These are phyloP conservation scores for Acronicta leporina DNA, from an alignment of 2,888 invertebrate genomes.

Conservation along the genomic window DNA sequence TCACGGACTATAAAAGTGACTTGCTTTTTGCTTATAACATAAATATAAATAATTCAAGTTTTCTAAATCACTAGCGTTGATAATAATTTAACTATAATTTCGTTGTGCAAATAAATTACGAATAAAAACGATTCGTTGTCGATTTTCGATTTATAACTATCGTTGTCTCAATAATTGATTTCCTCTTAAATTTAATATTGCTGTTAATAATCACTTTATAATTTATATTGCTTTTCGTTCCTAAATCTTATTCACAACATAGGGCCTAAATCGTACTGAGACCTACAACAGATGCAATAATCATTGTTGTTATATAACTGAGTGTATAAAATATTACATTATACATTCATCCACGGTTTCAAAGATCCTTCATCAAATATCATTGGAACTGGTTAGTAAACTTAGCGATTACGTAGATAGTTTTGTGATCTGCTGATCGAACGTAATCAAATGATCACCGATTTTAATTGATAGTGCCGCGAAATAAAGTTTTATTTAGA, in stretches of 20 bases:
- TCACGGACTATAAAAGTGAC: constrained; percentile 37
- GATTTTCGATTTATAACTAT: constrained; percentile 72
- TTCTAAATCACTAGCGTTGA: constrained; percentile 49
- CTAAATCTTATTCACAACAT: constrained; percentile 41
- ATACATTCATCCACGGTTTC: not conserved
- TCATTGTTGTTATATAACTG: constrained; percentile 25
- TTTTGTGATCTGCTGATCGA: not conserved
- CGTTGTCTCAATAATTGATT: constrained; percentile 69
- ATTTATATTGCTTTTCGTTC: constrained; percentile 56
- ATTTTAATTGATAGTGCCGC: not conserved
- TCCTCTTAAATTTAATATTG: constrained; percentile 57
- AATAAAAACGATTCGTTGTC: constrained; percentile 76
- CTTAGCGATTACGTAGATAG: not conserved
- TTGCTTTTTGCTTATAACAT: constrained; percentile 43
- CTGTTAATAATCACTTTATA: constrained; percentile 56
- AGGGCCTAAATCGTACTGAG: constrained; percentile 34
- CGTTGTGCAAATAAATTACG: constrained; percentile 71
- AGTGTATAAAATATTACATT: constrained; percentile 4
- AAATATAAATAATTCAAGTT: constrained; percentile 39
- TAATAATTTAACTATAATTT: constrained; percentile 59
- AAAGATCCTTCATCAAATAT: too few relatives aligned
- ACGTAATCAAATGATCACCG: not conserved
- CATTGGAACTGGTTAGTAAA: too few relatives aligned
- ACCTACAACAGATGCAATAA: constrained; percentile 46
- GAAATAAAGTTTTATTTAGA: not conserved